These are phyloP conservation scores for Kryptopterus vitreolus DNA, from an alignment of 2,797 vertebrate species.

Conservation along the genomic window DNA sequence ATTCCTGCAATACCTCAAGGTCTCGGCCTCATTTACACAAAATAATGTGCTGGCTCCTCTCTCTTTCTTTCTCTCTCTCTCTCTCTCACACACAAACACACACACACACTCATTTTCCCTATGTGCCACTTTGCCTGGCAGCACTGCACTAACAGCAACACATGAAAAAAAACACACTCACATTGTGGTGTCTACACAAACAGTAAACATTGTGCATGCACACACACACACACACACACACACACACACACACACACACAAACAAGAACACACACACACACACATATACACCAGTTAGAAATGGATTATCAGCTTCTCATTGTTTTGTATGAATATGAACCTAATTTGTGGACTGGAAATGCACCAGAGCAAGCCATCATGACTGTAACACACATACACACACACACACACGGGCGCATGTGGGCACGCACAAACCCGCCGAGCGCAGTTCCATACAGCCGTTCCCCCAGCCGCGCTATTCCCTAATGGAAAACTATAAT, in stretches of 20 bases:
- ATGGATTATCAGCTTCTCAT: conserved; percentile 40
- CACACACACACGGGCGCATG: conserved; percentile 25
- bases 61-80: conserved; percentile 11
- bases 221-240: conserved; percentile 28
- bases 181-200: not conserved
- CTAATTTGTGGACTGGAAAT: conserved; percentile 52
- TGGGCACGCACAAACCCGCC: not conserved
- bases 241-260: conserved; percentile 31
- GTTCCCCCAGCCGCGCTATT: conserved; percentile 38
- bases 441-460: conserved; percentile 16
- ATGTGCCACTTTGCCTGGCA: conserved; percentile 18
- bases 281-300: conserved; percentile 9
- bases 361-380: conserved; percentile 28
- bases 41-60: conserved; percentile 68
- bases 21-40: conserved; percentile 76
- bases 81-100: too few species aligned
- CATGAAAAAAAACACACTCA: not conserved
- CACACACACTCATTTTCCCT: not conserved
- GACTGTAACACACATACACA: conserved; percentile 24
- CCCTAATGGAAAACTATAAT: conserved; percentile 57
- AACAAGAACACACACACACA: conserved; percentile 25
- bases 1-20: conserved; percentile 73
- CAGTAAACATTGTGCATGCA: not conserved
- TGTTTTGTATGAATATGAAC: conserved; percentile 48
- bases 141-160: conserved; percentile 6